Evolutionary conservation across 2,888 invertebrate species (phyloP).

Genomic region (Cheilosia variabilis): DNA sequence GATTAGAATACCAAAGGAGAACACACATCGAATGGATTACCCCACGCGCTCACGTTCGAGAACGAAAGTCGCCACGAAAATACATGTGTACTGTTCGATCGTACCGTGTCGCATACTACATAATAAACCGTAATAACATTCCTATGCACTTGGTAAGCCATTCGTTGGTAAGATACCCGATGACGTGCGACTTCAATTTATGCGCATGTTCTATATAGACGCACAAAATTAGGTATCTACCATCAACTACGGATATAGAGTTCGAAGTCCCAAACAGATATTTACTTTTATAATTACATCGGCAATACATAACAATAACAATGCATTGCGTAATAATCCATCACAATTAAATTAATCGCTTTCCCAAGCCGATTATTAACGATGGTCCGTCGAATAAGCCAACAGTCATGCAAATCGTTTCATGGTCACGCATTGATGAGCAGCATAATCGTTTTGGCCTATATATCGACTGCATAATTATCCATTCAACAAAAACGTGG

Average conservation of each 20-base stretch:
- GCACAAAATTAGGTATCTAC: neutral
- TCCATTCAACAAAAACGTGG: neutral
- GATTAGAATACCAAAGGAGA: too few relatives aligned
- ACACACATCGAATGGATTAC: too few relatives aligned
- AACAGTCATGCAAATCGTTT: constrained; percentile 39
- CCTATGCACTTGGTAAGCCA: too few relatives aligned
- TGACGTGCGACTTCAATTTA: too few relatives aligned
- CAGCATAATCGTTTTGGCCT: constrained; percentile 39
- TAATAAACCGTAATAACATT: too few relatives aligned
- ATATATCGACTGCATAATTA: constrained; percentile 14
- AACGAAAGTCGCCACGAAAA: too few relatives aligned
- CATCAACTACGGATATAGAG: neutral
- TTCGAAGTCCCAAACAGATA: constrained; percentile 10
- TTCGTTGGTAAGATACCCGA: too few relatives aligned
- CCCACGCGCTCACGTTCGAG: too few relatives aligned
- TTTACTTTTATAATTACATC: constrained; percentile 49
- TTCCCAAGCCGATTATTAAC: constrained; percentile 22
- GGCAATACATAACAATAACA: constrained; percentile 32
- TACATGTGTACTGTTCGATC: too few relatives aligned
- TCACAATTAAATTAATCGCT: constrained; percentile 58
- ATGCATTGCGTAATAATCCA: constrained; percentile 59
- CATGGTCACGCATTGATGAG: constrained; percentile 51
- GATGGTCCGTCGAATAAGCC: constrained; percentile 23
- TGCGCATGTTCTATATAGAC: neutral
- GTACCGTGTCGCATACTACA: too few relatives aligned